Evolutionary conservation across 2,797 vertebrate species (phyloP), one percentile per base, ranked within the genome.

Genomic region (Sebastes hubbsi): DNA sequence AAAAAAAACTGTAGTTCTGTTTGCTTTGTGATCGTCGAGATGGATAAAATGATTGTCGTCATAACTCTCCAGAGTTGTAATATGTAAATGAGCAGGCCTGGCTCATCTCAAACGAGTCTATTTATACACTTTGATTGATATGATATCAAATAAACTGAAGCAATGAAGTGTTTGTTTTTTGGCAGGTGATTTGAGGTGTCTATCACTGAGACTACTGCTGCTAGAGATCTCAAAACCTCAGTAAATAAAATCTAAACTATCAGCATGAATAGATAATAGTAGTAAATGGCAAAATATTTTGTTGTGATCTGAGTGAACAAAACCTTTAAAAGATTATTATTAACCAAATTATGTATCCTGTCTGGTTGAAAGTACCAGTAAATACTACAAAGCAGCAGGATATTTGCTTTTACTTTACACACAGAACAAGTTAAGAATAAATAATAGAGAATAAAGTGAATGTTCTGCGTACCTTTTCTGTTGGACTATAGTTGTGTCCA

Each of bases 401-500:
- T 61, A 22, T 22, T n/a, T 54, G 32, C 6, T 42, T 67, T 36
- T 5, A 18, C 58, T 22, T 29, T 14, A 2, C 4, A 34, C 46
- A 62, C 22, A 58, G 16, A 60, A 34, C 8, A 68, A 11, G 25
- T 71, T 76, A 30, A 46, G 2, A 34, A 30, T 8, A 52, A 20
- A 10, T 6, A 10, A 55, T 9, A 46, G 10, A 24, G 22, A 29
- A 54, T 66, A 59, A 82, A 72, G 49, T 14, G 0, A 30, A 18
- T 10, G 13, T 10, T 32, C 8, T 46, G n/a, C 80, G 71, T 75
- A 91, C 90, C 82, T 77, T 32, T 32, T 36, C 65, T 49, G 34
- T 10, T 46, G 66, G 27, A 14, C 32, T 30, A 11, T 8, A 24
- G 24, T 32, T 32, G 61, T 5, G 3, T 34, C 20, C 24, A 34